Evolutionary conservation across 1,140 invertebrate genomes (phyloP), one percentile per base, ranked within the genome.

Genomic region (Heliconius melpomene): DNA sequence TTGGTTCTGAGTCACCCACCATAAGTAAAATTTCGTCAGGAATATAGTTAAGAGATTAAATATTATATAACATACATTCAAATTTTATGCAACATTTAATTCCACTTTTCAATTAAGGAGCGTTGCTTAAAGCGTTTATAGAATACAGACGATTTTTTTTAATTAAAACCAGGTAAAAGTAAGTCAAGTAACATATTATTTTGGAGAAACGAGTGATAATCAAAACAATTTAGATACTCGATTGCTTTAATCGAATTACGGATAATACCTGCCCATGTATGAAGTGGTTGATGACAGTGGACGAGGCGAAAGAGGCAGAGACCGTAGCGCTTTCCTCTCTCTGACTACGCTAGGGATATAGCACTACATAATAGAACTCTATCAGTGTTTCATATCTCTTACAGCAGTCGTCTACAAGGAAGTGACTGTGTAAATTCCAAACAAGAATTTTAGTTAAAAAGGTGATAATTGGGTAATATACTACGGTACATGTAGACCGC

Each of bases 391-490:
- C 11, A 13, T n/a, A 16, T 26, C 11, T 66, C 26, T 46, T 46
- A 66, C 26, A 11, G 26, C 26, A 66, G n/a, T 26, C 11, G 29
- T 6, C 3, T 66, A 29, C 5, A 66, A 66, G 23, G 60, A 66
- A 66, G 23, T 29, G 11, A 29, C 11, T 26, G 29, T 66, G 60
- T 66, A 66, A 66, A 66, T 66, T 26, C 23, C 26, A 26, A 66
- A 23, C 26, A 29, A 66, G 60, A 13, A 2, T 16, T 66, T 66
- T 29, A 16, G 60, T 75, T 76, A 76, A 76, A 79, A 66, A 79
- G 77, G 77, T 79, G 77, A 74, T 79, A 79, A 79, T 79, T 79
- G 72, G 66, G 52, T 60, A 79, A 74, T 38, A 78, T 38, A 73
- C 46, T 74, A 79, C 1, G 0, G 40, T 46, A 46, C 32, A 60